Evolutionary conservation across 2,113 vertebrate genomes (phyloP), one percentile per base, ranked within the genome.

Genomic region (Oreochromis niloticus): DNA sequence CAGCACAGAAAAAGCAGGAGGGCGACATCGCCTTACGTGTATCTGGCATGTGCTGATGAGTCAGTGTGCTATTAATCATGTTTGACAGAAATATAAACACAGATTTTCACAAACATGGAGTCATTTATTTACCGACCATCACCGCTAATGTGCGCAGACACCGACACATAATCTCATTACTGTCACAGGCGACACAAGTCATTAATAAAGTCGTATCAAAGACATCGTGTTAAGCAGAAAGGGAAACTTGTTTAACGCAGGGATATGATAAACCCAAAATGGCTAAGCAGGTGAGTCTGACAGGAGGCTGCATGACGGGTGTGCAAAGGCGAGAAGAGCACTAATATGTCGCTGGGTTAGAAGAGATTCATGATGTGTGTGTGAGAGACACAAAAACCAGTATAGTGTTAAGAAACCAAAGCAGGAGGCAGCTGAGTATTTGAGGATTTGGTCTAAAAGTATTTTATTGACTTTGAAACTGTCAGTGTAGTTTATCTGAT

Each of bases 1-100:
- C 17, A 83, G 39, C 17, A 39, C 43, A 66, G 59, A 85, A 80
- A 84, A 39, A 43, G 71, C 4, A 2, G 61, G 4, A 2, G 9
- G 16, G 16, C 43, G 5, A 52, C 34, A 9, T 19, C 5, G 66
- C 85, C 71, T 81, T 82, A 3, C 16, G 5, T 82, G 14, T 57
- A 48, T 82, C n/a, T 84, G 80, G 8, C 79, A 19, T 19, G 73
- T 55, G 55, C 48, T 52, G 75, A 56, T 92, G 91, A 92, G 52
- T 94, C 91, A 86, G 9, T n/a, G 3, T 34, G 63, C 32, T 36
- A 81, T 87, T 90, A 86, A 90, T 92, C 82, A 80, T 50, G 48
- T 88, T 78, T 88, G 89, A 84, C 50, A 41, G 63, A 86, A 90
- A 85, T 68, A 54, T 85, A 85, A 90, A 86, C 48, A 80, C 81